Evolutionary conservation across 2,113 vertebrate species (phyloP).

Genomic region (human (Homo sapiens)): GRCh38 chr7:69117501-69118000

Average conservation of each 20-base stretch:
- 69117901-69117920: background rate
- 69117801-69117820: background rate
- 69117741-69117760: background rate
- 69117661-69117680: background rate
- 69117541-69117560: background rate
- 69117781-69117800: background rate
- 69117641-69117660: background rate
- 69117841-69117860: background rate
- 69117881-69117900: background rate
- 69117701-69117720: background rate
- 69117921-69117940: constrained; percentile 13
- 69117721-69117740: background rate
- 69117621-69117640: background rate
- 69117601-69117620: background rate
- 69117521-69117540: background rate
- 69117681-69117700: background rate
- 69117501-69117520: background rate
- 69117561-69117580: background rate
- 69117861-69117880: background rate
- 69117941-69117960: background rate
- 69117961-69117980: background rate
- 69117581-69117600: background rate
- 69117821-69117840: background rate
- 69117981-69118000: background rate
- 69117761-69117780: background rate